Conservation (phyloP, 2,888 invertebrate genomes). For the Pachycephus smyrnensis region DNA sequence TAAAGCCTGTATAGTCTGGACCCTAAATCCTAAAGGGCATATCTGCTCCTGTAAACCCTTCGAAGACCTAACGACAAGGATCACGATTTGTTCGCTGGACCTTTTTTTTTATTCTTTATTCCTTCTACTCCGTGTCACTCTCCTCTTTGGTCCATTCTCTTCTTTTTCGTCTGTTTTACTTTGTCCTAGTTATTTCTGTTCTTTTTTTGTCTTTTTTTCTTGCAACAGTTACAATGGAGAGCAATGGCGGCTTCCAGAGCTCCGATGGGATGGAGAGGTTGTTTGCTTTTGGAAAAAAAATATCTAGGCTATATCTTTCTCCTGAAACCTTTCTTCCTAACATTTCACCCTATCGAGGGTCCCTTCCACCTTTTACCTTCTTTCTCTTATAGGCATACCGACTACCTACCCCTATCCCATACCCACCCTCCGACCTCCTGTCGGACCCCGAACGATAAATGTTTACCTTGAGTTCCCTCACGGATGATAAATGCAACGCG, state of each 20-base stretch:
- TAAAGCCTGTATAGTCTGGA: too few relatives aligned
- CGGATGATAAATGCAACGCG: constrained; percentile 34
- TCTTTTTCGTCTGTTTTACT: neutral
- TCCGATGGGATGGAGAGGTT: constrained; percentile 19
- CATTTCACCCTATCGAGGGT: too few relatives aligned
- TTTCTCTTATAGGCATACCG: too few relatives aligned
- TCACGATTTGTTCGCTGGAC: too few relatives aligned
- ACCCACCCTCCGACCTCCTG: neutral
- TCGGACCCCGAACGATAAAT: constrained; percentile 29
- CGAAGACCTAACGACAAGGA: too few relatives aligned
- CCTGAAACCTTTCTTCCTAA: neutral
- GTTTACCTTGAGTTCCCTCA: constrained; percentile 29
- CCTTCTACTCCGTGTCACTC: constrained; percentile 1
- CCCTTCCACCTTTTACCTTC: too few relatives aligned
- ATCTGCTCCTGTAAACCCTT: too few relatives aligned
- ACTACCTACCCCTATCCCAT: too few relatives aligned
- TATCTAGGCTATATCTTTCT: constrained; percentile 2
- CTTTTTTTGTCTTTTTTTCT: constrained; percentile 25
- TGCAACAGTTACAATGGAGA: constrained; percentile 29
- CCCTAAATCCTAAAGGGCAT: too few relatives aligned
- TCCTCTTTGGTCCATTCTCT: constrained; percentile 9
- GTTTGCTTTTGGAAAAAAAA: constrained; percentile 32
- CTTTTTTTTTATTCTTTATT: neutral
- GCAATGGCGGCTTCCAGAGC: constrained; percentile 24
- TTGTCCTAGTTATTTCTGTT: neutral